These are phyloP conservation scores for Halocaridina rubra DNA, from an alignment of 2,888 invertebrate genomes.

Conservation along the genomic window DNA sequence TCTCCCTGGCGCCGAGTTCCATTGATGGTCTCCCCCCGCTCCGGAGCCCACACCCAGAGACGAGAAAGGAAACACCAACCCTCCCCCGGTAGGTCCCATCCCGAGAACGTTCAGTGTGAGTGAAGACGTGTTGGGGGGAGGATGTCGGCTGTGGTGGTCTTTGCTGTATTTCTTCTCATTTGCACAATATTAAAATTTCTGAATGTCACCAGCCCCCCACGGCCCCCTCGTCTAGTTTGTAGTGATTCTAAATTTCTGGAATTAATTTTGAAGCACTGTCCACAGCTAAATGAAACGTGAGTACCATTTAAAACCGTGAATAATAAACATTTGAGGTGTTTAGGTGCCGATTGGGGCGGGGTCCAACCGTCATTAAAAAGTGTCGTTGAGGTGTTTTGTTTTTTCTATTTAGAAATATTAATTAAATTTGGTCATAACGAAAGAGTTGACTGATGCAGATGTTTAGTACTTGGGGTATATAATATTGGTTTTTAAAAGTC, in stretches of 20 bases:
- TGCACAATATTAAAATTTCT: slow-evolving; percentile 56
- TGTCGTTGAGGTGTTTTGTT: no score
- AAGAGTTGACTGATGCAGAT: no score
- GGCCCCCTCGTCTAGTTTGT: slow-evolving; percentile 69
- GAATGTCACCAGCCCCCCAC: slow-evolving; percentile 58
- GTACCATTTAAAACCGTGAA: slow-evolving; percentile 69
- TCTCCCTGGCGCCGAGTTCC: no score
- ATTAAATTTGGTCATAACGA: no score
- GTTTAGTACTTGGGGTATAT: no score
- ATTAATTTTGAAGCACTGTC: slow-evolving; percentile 82
- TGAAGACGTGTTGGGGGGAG: slow-evolving; percentile 80
- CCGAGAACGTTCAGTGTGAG: slow-evolving; percentile 50
- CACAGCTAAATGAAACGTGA: slow-evolving; percentile 85
- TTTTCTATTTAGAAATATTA: no score
- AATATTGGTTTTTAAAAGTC: no score
- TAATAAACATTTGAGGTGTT: background rate
- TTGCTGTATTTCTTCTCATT: slow-evolving; percentile 58
- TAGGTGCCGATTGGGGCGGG: background rate
- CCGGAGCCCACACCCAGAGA: no score
- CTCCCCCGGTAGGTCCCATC: no score
- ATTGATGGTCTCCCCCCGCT: no score
- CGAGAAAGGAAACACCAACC: no score
- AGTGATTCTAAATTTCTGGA: slow-evolving; percentile 82
- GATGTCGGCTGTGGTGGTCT: slow-evolving; percentile 59
- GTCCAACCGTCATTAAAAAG: no score